phyloP scores from a whole-genome alignment of 2,113 vertebrate species.

The Sinocyclocheilus anshuiensis region DNA sequence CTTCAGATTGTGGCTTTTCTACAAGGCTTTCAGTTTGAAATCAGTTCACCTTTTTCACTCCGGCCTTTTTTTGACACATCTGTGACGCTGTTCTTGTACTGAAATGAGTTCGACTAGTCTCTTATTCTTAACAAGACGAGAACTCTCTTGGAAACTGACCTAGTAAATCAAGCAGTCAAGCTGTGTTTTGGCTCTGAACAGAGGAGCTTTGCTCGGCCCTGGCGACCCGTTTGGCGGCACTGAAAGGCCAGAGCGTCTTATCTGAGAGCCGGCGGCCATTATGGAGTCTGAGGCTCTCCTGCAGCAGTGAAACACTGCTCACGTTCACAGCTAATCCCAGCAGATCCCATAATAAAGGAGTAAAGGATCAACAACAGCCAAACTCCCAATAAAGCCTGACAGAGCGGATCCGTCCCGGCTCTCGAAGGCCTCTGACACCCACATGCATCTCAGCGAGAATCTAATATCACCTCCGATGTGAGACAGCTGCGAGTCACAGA shows the following conservation, averaged over 20 bases:
- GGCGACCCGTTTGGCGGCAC: constrained; percentile 44
- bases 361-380: not conserved
- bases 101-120: constrained; percentile 49
- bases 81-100: constrained; percentile 6
- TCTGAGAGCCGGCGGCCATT: constrained; percentile 54
- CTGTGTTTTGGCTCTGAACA: constrained; percentile 53
- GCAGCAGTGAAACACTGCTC: not conserved
- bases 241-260: constrained; percentile 45
- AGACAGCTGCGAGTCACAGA: not conserved
- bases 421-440: not conserved
- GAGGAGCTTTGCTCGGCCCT: constrained; percentile 53
- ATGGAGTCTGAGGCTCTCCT: constrained; percentile 41
- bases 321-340: constrained; percentile 27
- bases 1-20: constrained; percentile 24
- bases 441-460: not conserved
- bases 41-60: constrained; percentile 17
- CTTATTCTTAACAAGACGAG: constrained; percentile 50
- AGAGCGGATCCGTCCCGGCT: not conserved
- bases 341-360: constrained; percentile 18
- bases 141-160: constrained; percentile 44
- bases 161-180: constrained; percentile 45
- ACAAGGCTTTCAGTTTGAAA: constrained; percentile 54
- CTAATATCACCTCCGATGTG: not conserved
- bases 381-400: not conserved
- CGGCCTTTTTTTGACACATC: not conserved